Evolutionary conservation across 1,140 invertebrate genomes (phyloP), one percentile per base, ranked within the genome.

Genomic region (Wasmannia auropunctata): DNA sequence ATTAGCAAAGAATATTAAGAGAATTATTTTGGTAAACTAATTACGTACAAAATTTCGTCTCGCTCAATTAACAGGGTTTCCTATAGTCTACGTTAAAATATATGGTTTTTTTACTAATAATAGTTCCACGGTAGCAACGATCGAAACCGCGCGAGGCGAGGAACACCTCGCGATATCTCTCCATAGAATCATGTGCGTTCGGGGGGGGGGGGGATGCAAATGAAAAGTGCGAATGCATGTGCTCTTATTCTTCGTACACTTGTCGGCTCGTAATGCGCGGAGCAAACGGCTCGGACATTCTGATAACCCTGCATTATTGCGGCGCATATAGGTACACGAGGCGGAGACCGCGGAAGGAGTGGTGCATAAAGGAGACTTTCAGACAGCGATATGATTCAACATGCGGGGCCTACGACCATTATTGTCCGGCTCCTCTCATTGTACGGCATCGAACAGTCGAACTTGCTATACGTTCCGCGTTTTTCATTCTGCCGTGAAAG

Each of bases 281-380:
- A 70, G 85, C 76, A 81, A 86, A 69, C 85, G 65, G 76, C 76
- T 81, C 43, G 85, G 76, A 81, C 85, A 62, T 86, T 86, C 76
- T 80, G 85, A 86, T 86, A 86, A 86, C 85, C 76, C 37, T 56
- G 65, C 49, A 86, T 86, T 86, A 86, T 86, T 86, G 25, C 74
- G 5, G 19, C 74, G 25, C 74, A 28, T 51, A 7, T 56, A 81
- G n/a, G 43, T 63, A 65, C n/a, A 37, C 34, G 51, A n/a, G 56
- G 37, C n/a, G 25, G 7, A 11, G 22, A 40, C 19, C 4, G 19
- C 22, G 37, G 31, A 28, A 69, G 37, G 49, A 65, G 46, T 31
- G 31, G 56, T 22, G 43, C 56, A 60, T 70, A 86, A 81, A 86
- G 40, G 54, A 65, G 75, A 56, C 60, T 65, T 58, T n/a, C 63